These are phyloP conservation scores for Dione vanillae DNA, from an alignment of 2,888 invertebrate species.

Conservation along the genomic window DNA sequence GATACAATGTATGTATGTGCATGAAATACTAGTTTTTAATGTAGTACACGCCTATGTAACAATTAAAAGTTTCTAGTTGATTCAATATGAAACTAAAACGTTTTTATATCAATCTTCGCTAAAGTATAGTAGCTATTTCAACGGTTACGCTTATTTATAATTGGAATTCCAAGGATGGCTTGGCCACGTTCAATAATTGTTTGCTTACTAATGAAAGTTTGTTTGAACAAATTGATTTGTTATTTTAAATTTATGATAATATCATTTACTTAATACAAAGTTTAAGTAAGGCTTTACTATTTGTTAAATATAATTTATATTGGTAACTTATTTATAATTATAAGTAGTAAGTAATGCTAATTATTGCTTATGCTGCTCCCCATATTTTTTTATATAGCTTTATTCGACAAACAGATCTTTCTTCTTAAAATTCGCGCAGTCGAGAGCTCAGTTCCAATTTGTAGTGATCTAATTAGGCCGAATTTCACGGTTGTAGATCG, in stretches of 20 bases:
- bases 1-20: not conserved
- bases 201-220: not conserved
- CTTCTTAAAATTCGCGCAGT: no score
- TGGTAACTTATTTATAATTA: no score
- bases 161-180: conserved; percentile 5
- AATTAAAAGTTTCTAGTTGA: conserved; percentile 1
- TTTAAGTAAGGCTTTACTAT: not conserved
- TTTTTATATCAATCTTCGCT: conserved; percentile 16
- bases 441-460: no score
- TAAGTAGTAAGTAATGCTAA: no score
- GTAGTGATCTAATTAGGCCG: no score
- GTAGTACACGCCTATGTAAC: not conserved
- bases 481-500: no score
- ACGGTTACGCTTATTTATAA: not conserved
- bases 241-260: not conserved
- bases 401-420: no score
- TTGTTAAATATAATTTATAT: no score
- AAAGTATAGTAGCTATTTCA: conserved; percentile 10
- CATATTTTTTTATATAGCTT: no score
- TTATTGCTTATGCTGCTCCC: no score
- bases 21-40: not conserved
- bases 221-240: not conserved
- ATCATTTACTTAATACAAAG: not conserved
- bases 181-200: conserved; percentile 1
- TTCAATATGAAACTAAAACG: conserved; percentile 14